phyloP scores from a whole-genome alignment of 2,113 vertebrate species.

The Callionymus lyra region DNA sequence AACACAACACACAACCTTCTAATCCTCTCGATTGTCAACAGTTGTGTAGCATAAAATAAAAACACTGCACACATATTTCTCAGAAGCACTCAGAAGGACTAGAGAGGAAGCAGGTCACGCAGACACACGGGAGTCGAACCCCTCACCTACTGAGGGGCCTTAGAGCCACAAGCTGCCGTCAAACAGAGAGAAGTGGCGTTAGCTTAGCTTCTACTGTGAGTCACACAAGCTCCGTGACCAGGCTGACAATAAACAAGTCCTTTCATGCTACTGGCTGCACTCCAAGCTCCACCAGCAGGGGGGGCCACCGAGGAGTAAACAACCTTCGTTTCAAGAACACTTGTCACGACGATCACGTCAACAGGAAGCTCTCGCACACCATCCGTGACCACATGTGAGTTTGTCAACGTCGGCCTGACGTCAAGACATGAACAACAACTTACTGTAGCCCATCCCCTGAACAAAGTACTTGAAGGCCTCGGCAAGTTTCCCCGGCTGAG shows the following conservation, averaged over 20 bases:
- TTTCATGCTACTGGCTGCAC: conserved; percentile 32
- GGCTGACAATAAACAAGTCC: conserved; percentile 29
- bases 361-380: conserved; percentile 37
- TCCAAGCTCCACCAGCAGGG: conserved; percentile 10
- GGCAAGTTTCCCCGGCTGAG: conserved; percentile 71
- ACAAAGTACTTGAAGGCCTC: conserved; percentile 78
- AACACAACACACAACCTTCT: too few species aligned
- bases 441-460: conserved; percentile 78
- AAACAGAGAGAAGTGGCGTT: conserved; percentile 53
- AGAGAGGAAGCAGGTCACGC: too few species aligned
- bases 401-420: too few species aligned
- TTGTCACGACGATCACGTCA: conserved; percentile 42
- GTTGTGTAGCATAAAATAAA: too few species aligned
- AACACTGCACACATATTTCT: conserved; percentile 8
- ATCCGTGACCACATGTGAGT: conserved; percentile 33
- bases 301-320: conserved; percentile 12
- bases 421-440: conserved; percentile 41
- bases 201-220: conserved; percentile 31
- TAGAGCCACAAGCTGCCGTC: conserved; percentile 45
- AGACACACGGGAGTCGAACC: not conserved
- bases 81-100: too few species aligned
- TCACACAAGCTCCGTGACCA: conserved; percentile 21
- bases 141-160: conserved; percentile 56
- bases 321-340: conserved; percentile 10
- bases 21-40: too few species aligned